Base-by-base conservation (phyloP, 2,888 invertebrate species). In the Hesperia comma region DNA sequence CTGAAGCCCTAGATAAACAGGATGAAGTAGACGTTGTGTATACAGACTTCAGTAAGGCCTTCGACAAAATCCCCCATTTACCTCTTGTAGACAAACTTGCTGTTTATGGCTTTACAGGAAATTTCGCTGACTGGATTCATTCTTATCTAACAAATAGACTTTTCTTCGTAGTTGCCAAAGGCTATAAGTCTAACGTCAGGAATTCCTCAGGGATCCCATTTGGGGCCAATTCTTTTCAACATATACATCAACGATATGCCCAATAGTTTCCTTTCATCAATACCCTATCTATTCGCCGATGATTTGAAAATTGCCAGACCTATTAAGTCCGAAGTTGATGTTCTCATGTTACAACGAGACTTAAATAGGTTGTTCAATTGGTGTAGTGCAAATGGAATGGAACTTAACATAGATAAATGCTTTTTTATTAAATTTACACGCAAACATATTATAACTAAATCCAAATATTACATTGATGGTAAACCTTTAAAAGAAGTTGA, bases 121-220 rank as follows among this genome's bases (percentile, higher is more conserved):
- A 56, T 2, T 17, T 69, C 12, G 14, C 43, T 12, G 40, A 17
- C 7, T 71, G 69, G 71, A 55, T 68, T 32, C 21, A 7, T 8
- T 69, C 67, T 6, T 71, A 69, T 56, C 49, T 71, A 0, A 40
- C 8, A 2, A 33, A 67, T 4, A 17, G 71, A 10, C 12, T 21
- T 14, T 69, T 66, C 15, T 46, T 41, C 15, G 69, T 69, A 14
- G 71, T 68, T 12, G 19, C 68, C 8, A 63, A 67, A 51, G 62
- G 70, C 1, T 62, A 51, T 49, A 12, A 53, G 19, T 70, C 70
- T 17, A 41, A 14, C 43, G 4, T 70, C 70, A 3, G 69, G 69
- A 10, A 64, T 69, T 2, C 70, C 70, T n/a, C 68, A 70, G 46
- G 71, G 71, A 7, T 71, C 71, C 2, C 67, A 71, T 66, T 63